A percentile compares a stretch with the other conserved stretches of the same genome.
Evolutionary conservation across 2,888 invertebrate species (phyloP).

Genomic region (Panzeria rudis): DNA sequence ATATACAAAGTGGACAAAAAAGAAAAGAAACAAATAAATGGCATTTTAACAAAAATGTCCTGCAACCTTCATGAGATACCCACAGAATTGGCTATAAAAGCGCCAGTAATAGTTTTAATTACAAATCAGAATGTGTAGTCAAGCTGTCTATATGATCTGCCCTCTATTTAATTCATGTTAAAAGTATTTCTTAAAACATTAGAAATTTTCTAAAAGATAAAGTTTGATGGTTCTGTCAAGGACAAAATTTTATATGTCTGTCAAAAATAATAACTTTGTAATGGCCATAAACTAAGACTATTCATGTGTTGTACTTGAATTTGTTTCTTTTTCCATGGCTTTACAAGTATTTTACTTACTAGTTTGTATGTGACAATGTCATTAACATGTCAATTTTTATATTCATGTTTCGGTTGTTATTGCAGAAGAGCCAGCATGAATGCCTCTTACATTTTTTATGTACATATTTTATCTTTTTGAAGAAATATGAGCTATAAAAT

Average conservation of each 20-base stretch:
- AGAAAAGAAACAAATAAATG: neutral
- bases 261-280: constrained; percentile 33
- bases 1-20: neutral
- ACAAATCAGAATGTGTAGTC: constrained; percentile 33
- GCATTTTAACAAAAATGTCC: neutral
- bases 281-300: constrained; percentile 2
- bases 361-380: constrained; percentile 31
- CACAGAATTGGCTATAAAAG: neutral
- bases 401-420: neutral
- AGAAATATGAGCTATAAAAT: neutral
- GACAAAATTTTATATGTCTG: constrained; percentile 25
- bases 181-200: constrained; percentile 14
- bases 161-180: neutral
- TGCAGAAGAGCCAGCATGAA: neutral
- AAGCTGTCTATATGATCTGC: neutral
- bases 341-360: neutral
- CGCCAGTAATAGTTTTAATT: neutral
- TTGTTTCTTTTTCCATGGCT: neutral
- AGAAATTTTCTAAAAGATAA: constrained; percentile 28
- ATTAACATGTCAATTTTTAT: constrained; percentile 46
- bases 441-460: neutral
- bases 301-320: neutral
- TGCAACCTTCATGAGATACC: neutral
- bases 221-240: constrained; percentile 45
- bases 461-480: neutral